Conservation (phyloP, 2,888 invertebrate genomes). For the Cataglyphis rosenhaueri region DNA sequence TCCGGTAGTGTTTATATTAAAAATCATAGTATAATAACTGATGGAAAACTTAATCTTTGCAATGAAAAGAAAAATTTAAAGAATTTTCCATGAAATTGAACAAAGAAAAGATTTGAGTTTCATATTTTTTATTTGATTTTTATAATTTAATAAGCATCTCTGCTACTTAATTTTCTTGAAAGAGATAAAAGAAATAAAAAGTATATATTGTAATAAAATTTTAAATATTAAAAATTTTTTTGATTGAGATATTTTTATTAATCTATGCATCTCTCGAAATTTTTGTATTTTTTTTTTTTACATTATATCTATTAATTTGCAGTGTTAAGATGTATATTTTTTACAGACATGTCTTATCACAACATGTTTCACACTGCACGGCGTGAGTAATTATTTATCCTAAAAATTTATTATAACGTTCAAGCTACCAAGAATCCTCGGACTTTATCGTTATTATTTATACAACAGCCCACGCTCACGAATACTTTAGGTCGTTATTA, state of each 20-base stretch:
- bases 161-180: not conserved
- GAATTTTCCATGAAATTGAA: constrained; percentile 13
- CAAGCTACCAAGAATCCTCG: constrained; percentile 4
- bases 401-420: constrained; percentile 29
- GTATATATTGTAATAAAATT: not conserved
- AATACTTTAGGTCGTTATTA: constrained; percentile 29
- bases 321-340: not conserved
- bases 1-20: constrained; percentile 24
- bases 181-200: not conserved
- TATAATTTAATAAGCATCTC: not conserved
- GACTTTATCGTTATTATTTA: constrained; percentile 46
- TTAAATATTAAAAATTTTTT: not conserved
- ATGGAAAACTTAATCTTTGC: not conserved
- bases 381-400: not conserved
- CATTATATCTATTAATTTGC: not conserved
- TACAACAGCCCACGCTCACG: constrained; percentile 6
- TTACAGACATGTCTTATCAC: too few relatives aligned
- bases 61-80: not conserved
- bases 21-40: not conserved
- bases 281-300: not conserved
- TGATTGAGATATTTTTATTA: not conserved
- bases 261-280: not conserved
- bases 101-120: constrained; percentile 12
- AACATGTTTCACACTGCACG: not conserved
- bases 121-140: not conserved